Percentiles rank a stretch among this genome's conserved stretches.
Conservation (phyloP, 2,797 vertebrate species). For the Lacerta agilis region DNA sequence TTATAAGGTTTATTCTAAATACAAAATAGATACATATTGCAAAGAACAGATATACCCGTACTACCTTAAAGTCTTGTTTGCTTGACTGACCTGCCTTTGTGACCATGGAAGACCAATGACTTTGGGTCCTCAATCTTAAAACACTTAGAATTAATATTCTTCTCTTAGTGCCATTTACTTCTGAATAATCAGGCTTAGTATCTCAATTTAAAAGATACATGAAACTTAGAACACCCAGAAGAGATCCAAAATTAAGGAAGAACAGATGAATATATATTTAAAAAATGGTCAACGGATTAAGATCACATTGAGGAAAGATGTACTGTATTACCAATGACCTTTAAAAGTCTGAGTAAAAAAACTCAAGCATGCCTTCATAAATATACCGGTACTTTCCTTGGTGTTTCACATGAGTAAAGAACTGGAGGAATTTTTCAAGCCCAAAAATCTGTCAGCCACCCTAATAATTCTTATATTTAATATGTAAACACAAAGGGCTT, state of each 20-base stretch:
- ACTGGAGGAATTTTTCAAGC: not conserved
- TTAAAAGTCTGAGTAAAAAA: slow-evolving; percentile 40
- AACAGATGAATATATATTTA: not conserved
- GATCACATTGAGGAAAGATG: not conserved
- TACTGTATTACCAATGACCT: slow-evolving; percentile 18
- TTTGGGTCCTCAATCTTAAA: not conserved
- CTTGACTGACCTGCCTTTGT: slow-evolving; percentile 37
- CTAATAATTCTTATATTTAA: not conserved
- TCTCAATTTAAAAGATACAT: not conserved
- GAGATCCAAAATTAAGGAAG: not conserved
- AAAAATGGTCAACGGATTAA: not conserved
- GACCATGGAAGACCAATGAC: not conserved
- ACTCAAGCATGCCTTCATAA: not conserved
- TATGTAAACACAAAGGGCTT: not conserved
- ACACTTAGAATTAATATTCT: not conserved
- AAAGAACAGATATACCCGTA: not conserved
- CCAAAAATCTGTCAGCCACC: not conserved
- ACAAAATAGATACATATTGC: not conserved
- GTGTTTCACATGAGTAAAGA: not conserved
- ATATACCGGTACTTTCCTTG: not conserved
- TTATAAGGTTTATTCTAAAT: not conserved
- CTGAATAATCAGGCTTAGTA: not conserved
- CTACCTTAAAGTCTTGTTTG: slow-evolving; percentile 33
- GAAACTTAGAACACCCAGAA: slow-evolving; percentile 17
- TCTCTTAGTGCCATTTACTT: not conserved